Conservation (phyloP, 2,888 invertebrate genomes). For the Drosophila paracracens region DNA sequence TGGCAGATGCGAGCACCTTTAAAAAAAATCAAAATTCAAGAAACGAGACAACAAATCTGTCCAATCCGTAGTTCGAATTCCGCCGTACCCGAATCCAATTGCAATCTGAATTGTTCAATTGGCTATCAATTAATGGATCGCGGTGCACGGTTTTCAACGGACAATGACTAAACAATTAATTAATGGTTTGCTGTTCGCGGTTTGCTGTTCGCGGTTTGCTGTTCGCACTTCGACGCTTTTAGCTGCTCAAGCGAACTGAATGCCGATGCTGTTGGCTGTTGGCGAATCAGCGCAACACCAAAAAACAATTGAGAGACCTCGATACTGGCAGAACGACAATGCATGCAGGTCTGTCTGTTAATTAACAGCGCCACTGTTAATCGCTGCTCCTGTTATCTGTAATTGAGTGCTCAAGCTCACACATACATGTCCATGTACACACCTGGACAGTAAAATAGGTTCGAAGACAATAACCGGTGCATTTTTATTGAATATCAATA, state of each 20-base stretch:
- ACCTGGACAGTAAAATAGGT: not conserved
- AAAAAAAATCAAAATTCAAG: not conserved
- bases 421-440: not conserved
- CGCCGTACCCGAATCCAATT: slow-evolving; percentile 16
- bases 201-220: slow-evolving; percentile 4
- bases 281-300: slow-evolving; percentile 23
- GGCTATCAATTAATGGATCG: not conserved
- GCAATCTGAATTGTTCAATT: slow-evolving; percentile 5
- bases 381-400: not conserved
- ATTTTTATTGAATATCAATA: not conserved
- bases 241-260: slow-evolving; percentile 52
- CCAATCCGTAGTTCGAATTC: not conserved
- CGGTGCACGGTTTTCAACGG: not conserved
- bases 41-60: not conserved
- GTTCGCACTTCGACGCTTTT: slow-evolving; percentile 29
- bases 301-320: slow-evolving; percentile 18
- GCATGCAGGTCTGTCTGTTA: not conserved
- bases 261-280: slow-evolving; percentile 20
- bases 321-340: not conserved
- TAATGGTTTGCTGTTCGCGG: slow-evolving; percentile 1
- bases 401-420: not conserved
- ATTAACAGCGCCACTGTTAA: slow-evolving; percentile 1
- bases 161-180: not conserved
- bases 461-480: not conserved
- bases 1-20: slow-evolving; percentile 1